These are phyloP conservation scores for Nomada lathburiana DNA, from an alignment of 2,888 invertebrate species.

Conservation along the genomic window DNA sequence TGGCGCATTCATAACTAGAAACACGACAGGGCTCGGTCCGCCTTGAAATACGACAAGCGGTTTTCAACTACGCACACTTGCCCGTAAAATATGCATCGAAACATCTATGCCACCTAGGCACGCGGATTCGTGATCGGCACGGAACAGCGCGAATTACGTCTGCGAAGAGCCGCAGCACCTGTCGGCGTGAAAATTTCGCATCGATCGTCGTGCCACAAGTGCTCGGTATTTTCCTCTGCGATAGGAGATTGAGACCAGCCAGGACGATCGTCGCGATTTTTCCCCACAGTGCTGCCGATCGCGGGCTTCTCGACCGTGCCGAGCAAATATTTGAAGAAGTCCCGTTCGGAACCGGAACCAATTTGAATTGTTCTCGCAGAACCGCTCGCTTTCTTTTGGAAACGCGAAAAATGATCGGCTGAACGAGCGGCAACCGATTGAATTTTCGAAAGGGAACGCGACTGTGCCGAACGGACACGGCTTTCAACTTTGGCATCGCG, in stretches of 20 bases:
- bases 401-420: conserved; percentile 25
- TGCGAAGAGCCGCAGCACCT: background rate
- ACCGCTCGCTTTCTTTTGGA: conserved; percentile 1
- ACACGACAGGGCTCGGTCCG: conserved; percentile 32
- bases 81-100: conserved; percentile 45
- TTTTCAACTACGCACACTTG: conserved; percentile 29
- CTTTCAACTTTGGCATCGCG: conserved; percentile 56
- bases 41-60: conserved; percentile 42
- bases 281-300: background rate
- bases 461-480: conserved; percentile 54
- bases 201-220: background rate
- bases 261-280: background rate
- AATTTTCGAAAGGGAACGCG: conserved; percentile 62
- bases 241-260: background rate
- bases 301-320: background rate
- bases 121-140: conserved; percentile 15
- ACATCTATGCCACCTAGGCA: background rate
- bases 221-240: background rate
- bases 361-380: conserved; percentile 1
- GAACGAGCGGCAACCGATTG: conserved; percentile 50
- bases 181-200: background rate
- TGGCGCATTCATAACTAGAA: conserved; percentile 50
- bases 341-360: background rate
- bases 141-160: conserved; percentile 8
- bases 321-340: conserved; percentile 32